Conservation (phyloP, 2,797 vertebrate species). For the Acipenser oxyrinchus region DNA sequence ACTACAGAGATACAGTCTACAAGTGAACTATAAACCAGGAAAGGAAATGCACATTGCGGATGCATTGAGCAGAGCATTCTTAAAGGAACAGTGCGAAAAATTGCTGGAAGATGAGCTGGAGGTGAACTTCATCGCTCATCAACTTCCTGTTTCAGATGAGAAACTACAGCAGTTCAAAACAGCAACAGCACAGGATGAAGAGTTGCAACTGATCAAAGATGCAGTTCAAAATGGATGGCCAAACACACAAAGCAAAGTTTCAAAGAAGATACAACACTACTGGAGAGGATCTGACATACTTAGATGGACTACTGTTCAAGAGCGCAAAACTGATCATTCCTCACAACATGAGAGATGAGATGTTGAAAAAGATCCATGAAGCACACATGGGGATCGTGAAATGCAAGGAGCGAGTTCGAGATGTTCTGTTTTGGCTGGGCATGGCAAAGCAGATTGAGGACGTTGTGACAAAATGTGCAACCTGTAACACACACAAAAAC, state of each 20-base stretch:
- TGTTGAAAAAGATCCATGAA: conserved; percentile 2
- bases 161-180: conserved; percentile 4
- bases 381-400: conserved; percentile 18
- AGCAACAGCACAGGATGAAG: conserved; percentile 9
- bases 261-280: conserved; percentile 5
- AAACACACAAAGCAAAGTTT: not conserved
- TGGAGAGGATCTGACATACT: conserved; percentile 10
- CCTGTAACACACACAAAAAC: conserved; percentile 4
- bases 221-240: not conserved
- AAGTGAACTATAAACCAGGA: not conserved
- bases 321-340: conserved; percentile 6
- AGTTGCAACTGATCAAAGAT: conserved; percentile 15
- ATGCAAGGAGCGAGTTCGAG: conserved; percentile 18
- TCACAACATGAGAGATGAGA: not conserved
- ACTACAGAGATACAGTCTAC: not conserved
- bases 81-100: not conserved
- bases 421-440: conserved; percentile 11
- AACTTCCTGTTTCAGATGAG: not conserved
- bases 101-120: not conserved
- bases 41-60: not conserved
- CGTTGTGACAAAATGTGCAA: conserved; percentile 7
- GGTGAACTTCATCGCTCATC: not conserved
- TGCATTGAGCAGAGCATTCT: not conserved
- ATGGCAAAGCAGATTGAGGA: conserved; percentile 18
- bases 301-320: not conserved